Base-by-base conservation (phyloP, 1,140 invertebrate species). In the Episyrphus balteatus region DNA sequence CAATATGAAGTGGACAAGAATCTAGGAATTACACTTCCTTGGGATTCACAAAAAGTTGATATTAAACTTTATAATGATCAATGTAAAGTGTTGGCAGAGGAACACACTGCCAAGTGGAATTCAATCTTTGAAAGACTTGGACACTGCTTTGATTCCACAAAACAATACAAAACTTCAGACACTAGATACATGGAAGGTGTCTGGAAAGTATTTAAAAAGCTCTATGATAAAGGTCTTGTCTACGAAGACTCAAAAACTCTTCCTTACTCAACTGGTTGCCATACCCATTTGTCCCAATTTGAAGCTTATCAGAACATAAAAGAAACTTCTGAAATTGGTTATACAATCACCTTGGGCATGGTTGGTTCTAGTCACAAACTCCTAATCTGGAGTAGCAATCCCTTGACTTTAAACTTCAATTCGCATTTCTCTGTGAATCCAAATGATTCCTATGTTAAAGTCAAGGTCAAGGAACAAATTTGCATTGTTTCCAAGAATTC, bases 231-330 rank as follows among this genome's bases (percentile, higher is more conserved):
- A 64, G 81, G 80, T 13, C 72, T 86, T 1, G 76, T 95, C 39
- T 93, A 82, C 68, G 72, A 85, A 59, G 86, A 86, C 60, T 74
- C 88, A 43, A 94, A 95, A 71, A 92, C 98, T 11, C 98, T 98
- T 92, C 93, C 93, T 1, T 98, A 83, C 68, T 98, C 94, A 0
- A 97, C 91, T 40, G 88, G 84, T 8, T 98, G 94, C 61, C 88
- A 83, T 56, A 98, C 95, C 32, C 93, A 94, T 1, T 66, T 98
- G 15, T 96, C 93, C 1, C 98, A 98, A 68, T 98, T 98, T 78
- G 94, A 98, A 72, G 86, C 90, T 39, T 90, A 91, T 12, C 92
- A 95, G 67, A 98, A 98, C 73, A 98, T 97, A 68, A 97, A 98
- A 68, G 91, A 97, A 61, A 91, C 96, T 9, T 77, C 89, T 8